phyloP scores from a whole-genome alignment of 1,140 invertebrate species.

The Bombus waltoni region DNA sequence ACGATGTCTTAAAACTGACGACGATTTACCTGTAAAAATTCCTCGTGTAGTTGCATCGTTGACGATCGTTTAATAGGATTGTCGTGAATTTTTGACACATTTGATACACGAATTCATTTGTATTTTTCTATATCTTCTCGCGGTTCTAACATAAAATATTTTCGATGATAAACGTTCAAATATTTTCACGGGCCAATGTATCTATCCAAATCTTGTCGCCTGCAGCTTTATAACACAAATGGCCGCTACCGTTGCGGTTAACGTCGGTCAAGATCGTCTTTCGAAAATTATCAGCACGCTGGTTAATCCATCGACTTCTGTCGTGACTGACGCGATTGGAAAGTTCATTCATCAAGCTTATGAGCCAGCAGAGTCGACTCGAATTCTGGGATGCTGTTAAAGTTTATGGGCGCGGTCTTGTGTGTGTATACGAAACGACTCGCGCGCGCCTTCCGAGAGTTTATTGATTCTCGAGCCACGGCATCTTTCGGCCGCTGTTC shows the following conservation, averaged over 20 bases:
- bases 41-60: no score
- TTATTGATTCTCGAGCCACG: constrained; percentile 80
- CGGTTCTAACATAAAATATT: fast-evolving
- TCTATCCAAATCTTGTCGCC: no score
- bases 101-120: no score
- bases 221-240: background rate
- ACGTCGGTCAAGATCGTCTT: background rate
- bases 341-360: constrained; percentile 74
- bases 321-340: constrained; percentile 44
- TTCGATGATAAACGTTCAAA: background rate
- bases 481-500: constrained; percentile 72
- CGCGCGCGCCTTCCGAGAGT: constrained; percentile 72
- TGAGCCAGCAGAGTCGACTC: constrained; percentile 50
- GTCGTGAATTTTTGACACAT: no score
- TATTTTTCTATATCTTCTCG: background rate
- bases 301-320: background rate
- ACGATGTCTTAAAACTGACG: background rate
- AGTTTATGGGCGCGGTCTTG: constrained; percentile 80
- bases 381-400: constrained; percentile 78
- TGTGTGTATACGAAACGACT: constrained; percentile 69
- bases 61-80: no score
- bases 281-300: background rate
- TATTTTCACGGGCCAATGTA: no score
- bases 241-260: background rate
- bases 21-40: background rate